These are phyloP conservation scores for Osmoderma eremita DNA, from an alignment of 2,888 invertebrate species.

Conservation along the genomic window DNA sequence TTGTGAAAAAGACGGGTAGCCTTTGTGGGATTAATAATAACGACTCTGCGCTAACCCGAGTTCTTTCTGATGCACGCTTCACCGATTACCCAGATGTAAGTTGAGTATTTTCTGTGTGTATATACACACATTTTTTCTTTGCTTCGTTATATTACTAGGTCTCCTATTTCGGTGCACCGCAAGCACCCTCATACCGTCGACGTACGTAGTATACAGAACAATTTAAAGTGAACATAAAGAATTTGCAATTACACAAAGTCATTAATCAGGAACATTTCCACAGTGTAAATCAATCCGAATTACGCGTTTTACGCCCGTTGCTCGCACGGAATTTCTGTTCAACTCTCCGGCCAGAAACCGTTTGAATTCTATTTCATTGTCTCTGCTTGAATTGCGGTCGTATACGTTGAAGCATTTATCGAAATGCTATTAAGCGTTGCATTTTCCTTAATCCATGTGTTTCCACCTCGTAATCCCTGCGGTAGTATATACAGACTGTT, in stretches of 20 bases:
- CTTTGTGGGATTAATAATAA: constrained; percentile 37
- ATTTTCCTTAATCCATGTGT: background rate
- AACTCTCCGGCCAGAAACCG: constrained; percentile 38
- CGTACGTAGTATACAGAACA: constrained; percentile 37
- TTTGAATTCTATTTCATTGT: constrained; percentile 50
- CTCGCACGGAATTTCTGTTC: constrained; percentile 57
- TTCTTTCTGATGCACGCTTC: constrained; percentile 27
- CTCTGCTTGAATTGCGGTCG: constrained; percentile 23
- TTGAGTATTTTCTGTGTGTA: constrained; percentile 14
- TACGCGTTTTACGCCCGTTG: constrained; percentile 61
- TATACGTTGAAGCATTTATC: constrained; percentile 5
- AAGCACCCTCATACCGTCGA: background rate
- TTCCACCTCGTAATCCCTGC: no score
- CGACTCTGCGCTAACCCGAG: constrained; percentile 25
- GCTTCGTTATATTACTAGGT: constrained; percentile 11
- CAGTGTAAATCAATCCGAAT: constrained; percentile 62
- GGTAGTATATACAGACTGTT: no score
- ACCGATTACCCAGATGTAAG: constrained; percentile 29
- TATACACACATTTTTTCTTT: constrained; percentile 2
- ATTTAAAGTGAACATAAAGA: constrained; percentile 58
- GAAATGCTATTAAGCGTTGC: background rate
- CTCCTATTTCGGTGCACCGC: constrained; percentile 4
- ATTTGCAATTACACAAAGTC: constrained; percentile 62
- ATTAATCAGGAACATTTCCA: constrained; percentile 61
- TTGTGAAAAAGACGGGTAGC: constrained; percentile 34